Evolutionary conservation across 1,140 invertebrate species (phyloP), one percentile per base, ranked within the genome.

Genomic region (Meloidogyne chitwoodi): DNA sequence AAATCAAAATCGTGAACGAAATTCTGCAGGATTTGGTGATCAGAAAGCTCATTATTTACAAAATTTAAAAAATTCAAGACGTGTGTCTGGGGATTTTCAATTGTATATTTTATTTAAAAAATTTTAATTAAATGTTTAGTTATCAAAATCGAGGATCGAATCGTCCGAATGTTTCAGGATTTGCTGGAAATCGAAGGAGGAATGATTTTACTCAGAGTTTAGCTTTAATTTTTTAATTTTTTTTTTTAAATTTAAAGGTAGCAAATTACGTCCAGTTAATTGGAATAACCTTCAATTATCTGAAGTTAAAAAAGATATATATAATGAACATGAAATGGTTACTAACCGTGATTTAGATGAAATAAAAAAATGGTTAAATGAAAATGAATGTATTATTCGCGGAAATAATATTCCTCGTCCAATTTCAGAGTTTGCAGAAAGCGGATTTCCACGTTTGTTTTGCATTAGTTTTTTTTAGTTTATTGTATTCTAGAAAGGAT

Each of bases 361-460:
- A 74, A 71, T 86, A 22, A 79, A 87, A 44, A 29, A 81, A 26
- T 86, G 83, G 83, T 22, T 85, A 4, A 61, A 75, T 5, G 71
- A 80, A 0, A 84, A 86, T 61, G 76, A 87, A 66, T 84, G 87
- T 11, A 86, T 76, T n/a, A 48, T 86, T 2, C 64, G 79, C 34
- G 84, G 84, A 6, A 44, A 79, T n/a, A 70, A 79, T 26, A 75
- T 86, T 56, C 85, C 84, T 5, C 79, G 80, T 10, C 84, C 84
- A 24, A 69, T 87, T 19, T 84, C 80, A 68, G 80, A 83, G 29
- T 85, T 85, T 77, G 75, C 63, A 27, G 84, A 85, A 65, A 75
- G 77, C 24, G 68, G 34, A 34, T 85, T 87, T 48, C 79, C 83
- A 8, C 22, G 77, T 77, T 77, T 44, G 0, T 67, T 68, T 63